Evolutionary conservation across 2,113 vertebrate genomes (phyloP).

Genomic region (Theristicus caerulescens): DNA sequence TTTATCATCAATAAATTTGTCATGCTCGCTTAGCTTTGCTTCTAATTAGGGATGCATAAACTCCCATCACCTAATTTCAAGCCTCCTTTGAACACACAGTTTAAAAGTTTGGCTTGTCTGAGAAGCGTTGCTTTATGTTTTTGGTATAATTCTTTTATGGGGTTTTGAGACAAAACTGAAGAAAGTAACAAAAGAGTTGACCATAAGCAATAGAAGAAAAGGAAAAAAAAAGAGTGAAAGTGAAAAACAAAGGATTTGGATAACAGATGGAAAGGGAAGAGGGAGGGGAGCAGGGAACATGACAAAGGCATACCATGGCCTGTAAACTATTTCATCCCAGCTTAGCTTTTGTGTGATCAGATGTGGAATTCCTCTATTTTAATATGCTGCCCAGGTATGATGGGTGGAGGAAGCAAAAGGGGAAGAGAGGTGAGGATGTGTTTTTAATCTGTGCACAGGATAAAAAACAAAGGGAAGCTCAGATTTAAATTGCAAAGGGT

Average conservation of each 20-base stretch:
- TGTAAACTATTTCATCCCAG: neutral
- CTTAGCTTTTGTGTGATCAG: neutral
- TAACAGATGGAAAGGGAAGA: neutral
- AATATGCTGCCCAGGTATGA: neutral
- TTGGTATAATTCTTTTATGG: neutral
- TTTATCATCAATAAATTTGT: neutral
- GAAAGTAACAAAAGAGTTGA: neutral
- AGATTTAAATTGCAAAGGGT: neutral
- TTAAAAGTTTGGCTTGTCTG: neutral
- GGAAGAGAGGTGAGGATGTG: neutral
- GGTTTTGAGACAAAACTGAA: neutral
- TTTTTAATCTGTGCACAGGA: neutral
- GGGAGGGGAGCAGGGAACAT: neutral
- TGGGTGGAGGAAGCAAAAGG: neutral
- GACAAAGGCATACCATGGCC: neutral
- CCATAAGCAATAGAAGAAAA: neutral
- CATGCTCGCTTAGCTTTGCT: neutral
- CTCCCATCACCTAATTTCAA: neutral
- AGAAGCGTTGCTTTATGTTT: neutral
- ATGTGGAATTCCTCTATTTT: neutral
- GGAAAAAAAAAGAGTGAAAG: neutral
- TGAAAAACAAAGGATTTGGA: neutral
- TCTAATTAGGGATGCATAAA: neutral
- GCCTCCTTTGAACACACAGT: neutral
- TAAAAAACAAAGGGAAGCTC: neutral